Evolutionary conservation across 2,797 vertebrate genomes (phyloP).

Genomic region (Melopsittacus undulatus): DNA sequence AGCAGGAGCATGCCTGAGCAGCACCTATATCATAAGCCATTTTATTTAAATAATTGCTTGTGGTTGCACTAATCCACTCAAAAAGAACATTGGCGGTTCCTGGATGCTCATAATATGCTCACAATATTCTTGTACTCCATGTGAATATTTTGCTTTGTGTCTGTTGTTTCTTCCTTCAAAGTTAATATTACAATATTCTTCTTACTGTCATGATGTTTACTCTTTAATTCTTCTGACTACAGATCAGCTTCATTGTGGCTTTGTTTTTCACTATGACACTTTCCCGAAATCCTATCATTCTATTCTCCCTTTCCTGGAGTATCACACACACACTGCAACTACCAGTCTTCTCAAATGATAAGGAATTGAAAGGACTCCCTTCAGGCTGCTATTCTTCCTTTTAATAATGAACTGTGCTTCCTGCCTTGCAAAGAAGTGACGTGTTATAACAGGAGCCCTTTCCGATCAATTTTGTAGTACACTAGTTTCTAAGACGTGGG

Average conservation of each 20-base stretch:
- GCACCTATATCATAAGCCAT: neutral
- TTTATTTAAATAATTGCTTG: neutral
- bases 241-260: neutral
- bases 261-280: neutral
- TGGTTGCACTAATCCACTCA: neutral
- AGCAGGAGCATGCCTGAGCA: neutral
- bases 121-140: neutral
- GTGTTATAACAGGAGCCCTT: neutral
- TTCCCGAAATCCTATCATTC: neutral
- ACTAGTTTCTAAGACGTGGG: neutral
- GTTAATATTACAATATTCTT: neutral
- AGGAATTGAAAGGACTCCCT: neutral
- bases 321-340: neutral
- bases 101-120: neutral
- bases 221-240: neutral
- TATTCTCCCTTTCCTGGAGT: accelerated
- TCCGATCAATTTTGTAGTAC: neutral
- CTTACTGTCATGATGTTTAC: neutral
- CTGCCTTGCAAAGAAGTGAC: neutral
- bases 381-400: neutral
- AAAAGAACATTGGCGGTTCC: neutral
- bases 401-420: neutral
- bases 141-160: neutral
- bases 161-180: neutral
- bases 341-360: neutral